Evolutionary conservation across 2,888 invertebrate genomes (phyloP).

Genomic region (Clistopyga incitator): DNA sequence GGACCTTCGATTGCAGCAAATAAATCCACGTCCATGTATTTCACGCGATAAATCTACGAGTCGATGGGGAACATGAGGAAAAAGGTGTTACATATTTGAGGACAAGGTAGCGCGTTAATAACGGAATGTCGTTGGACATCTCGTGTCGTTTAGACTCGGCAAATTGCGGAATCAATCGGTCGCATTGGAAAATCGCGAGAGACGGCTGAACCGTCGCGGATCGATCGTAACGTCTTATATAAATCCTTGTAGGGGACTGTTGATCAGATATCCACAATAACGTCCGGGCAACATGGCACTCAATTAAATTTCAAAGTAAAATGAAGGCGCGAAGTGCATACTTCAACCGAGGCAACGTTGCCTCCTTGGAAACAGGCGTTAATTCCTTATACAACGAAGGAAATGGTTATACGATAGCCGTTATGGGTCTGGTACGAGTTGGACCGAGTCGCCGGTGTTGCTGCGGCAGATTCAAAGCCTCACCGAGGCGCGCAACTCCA

Average conservation of each 20-base stretch:
- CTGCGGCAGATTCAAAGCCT: conserved; percentile 63
- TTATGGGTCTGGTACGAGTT: not conserved
- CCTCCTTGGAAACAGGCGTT: conserved; percentile 21
- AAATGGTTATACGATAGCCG: conserved; percentile 28
- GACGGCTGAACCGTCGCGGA: not conserved
- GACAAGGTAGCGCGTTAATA: not conserved
- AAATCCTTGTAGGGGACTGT: conserved; percentile 10
- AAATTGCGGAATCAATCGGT: conserved; percentile 7
- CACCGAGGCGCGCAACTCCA: conserved; percentile 27
- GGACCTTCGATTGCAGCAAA: not conserved
- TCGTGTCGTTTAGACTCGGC: not conserved
- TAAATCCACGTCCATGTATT: not conserved
- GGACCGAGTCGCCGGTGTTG: conserved; percentile 1
- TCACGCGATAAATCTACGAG: not conserved
- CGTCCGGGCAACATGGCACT: conserved; percentile 25
- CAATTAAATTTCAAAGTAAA: conserved; percentile 62
- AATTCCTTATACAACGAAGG: conserved; percentile 52
- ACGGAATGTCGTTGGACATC: not conserved
- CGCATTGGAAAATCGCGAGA: not conserved
- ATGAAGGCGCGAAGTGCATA: conserved; percentile 52
- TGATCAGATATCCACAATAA: conserved; percentile 25
- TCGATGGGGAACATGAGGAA: not conserved
- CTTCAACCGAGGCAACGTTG: not conserved
- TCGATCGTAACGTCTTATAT: conserved; percentile 1
- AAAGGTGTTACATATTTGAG: not conserved